Evolutionary conservation across 2,113 vertebrate species (phyloP).

Genomic region (Phrynosoma platyrhinos): DNA sequence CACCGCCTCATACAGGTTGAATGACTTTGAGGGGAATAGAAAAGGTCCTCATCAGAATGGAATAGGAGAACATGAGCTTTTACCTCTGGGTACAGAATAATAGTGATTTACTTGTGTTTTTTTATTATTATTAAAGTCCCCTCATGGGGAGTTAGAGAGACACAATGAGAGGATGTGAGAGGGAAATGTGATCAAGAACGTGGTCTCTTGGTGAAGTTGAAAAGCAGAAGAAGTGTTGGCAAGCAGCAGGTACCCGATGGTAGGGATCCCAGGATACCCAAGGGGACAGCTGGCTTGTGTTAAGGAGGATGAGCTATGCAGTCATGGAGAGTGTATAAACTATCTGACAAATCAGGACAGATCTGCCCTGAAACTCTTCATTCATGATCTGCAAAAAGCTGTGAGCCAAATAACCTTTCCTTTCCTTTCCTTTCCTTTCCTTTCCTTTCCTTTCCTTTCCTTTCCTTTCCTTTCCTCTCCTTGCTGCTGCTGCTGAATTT

Average conservation of each 20-base stretch:
- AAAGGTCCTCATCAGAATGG: constrained; percentile 36
- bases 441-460: too few species aligned
- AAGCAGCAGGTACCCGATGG: not conserved
- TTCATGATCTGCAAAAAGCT: too few species aligned
- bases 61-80: constrained; percentile 23
- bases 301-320: not conserved
- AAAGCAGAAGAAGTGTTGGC: not conserved
- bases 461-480: too few species aligned
- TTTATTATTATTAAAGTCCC: not conserved
- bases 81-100: constrained; percentile 5
- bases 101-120: not conserved
- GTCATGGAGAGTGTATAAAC: not conserved
- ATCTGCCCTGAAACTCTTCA: too few species aligned
- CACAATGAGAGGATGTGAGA: constrained; percentile 1
- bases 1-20: not conserved
- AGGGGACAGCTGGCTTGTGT: not conserved
- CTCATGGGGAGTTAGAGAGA: not conserved
- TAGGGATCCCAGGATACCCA: not conserved
- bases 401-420: too few species aligned
- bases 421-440: too few species aligned
- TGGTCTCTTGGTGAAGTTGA: not conserved
- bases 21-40: not conserved
- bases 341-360: not conserved
- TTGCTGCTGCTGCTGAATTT: too few species aligned
- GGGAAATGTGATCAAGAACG: not conserved